phyloP scores from a whole-genome alignment of 2,113 vertebrate species.

The Misgurnus mizolepis region DNA sequence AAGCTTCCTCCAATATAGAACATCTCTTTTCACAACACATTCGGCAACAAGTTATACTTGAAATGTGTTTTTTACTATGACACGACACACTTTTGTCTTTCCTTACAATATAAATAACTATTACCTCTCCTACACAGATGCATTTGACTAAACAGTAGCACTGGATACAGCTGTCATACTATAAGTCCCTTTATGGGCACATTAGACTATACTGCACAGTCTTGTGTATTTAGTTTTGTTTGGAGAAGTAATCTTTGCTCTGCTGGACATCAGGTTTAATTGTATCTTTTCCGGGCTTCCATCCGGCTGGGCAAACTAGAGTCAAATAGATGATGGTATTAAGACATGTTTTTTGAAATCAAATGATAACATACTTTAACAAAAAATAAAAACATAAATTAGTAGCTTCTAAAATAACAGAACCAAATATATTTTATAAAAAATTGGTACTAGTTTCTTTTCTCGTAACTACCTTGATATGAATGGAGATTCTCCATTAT shows the following conservation, averaged over 20 bases:
- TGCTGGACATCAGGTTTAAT: conserved; percentile 95
- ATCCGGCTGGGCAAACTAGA: conserved; percentile 95
- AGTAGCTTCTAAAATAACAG: no score
- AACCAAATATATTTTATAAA: no score
- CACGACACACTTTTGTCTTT: neutral
- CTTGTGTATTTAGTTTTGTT: conserved; percentile 77
- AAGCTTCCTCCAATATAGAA: neutral
- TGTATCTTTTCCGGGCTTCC: conserved; percentile 97
- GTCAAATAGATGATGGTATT: no score
- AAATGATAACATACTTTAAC: no score
- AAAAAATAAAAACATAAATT: no score
- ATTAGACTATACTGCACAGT: conserved; percentile 47
- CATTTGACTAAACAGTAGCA: neutral
- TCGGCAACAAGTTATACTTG: neutral
- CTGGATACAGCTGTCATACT: neutral
- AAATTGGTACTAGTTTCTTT: neutral
- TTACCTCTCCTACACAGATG: neutral
- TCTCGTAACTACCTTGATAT: neutral
- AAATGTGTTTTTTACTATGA: neutral
- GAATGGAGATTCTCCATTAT: neutral
- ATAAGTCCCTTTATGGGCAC: neutral
- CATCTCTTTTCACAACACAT: neutral
- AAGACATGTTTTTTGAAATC: no score
- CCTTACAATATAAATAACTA: neutral
- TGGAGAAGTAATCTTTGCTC: conserved; percentile 96